A percentile compares a stretch with the other conserved stretches of the same genome.
phyloP scores from a whole-genome alignment of 2,113 vertebrate genomes.

The Vulpes vulpes region DNA sequence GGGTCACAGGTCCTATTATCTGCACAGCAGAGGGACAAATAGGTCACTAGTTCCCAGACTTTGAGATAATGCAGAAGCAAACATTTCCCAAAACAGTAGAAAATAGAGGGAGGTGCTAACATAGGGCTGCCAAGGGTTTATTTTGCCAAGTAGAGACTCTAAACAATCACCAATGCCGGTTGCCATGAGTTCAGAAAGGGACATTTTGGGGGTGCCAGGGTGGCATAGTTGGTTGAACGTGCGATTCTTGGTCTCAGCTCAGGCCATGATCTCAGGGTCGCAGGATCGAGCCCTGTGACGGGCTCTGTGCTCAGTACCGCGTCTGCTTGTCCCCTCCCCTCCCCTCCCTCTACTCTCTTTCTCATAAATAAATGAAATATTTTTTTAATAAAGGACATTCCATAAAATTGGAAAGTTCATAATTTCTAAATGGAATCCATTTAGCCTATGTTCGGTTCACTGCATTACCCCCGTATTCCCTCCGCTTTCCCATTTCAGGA shows the following conservation, averaged over 20 bases:
- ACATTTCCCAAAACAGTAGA: background rate
- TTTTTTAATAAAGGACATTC: background rate
- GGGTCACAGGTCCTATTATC: background rate
- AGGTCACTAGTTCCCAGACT: background rate
- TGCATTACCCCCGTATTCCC: rapidly evolving
- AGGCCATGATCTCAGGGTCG: background rate
- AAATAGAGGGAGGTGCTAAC: background rate
- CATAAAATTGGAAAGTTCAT: background rate
- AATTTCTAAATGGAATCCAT: background rate
- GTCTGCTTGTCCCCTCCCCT: background rate
- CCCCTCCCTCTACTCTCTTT: background rate
- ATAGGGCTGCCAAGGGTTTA: background rate
- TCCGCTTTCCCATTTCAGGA: background rate
- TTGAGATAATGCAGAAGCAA: background rate
- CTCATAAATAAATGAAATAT: too few species aligned
- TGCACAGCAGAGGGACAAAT: background rate
- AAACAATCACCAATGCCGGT: background rate
- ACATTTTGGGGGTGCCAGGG: background rate
- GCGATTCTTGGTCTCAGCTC: background rate
- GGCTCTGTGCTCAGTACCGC: background rate
- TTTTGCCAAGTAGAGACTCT: constrained; percentile 45
- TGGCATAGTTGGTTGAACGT: background rate
- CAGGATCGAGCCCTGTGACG: background rate
- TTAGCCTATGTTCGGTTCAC: background rate
- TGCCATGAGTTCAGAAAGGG: background rate